Percentiles rank a stretch among this genome's conserved stretches.
Evolutionary conservation across 2,888 invertebrate species (phyloP).

Genomic region (Podotricha telesiphe): DNA sequence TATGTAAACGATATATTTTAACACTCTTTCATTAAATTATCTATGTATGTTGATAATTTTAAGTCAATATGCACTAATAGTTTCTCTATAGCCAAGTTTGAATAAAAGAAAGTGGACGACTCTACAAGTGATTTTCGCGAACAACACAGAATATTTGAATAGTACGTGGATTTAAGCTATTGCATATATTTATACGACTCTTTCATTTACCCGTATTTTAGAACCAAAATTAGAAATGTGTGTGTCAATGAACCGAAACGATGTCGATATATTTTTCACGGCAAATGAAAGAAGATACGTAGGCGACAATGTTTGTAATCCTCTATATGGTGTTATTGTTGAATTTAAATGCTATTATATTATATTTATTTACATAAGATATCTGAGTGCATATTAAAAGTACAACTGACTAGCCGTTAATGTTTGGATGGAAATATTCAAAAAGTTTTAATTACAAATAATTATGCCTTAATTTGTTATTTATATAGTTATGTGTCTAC

Average conservation of each 20-base stretch:
- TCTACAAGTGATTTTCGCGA: conserved; percentile 47
- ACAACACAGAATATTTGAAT: conserved; percentile 39
- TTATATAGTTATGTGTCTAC: too few relatives aligned
- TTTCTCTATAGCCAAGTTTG: conserved; percentile 51
- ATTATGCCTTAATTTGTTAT: too few relatives aligned
- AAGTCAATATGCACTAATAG: conserved; percentile 44
- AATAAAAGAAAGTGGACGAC: conserved; percentile 51
- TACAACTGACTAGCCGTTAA: too few relatives aligned
- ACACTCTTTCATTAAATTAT: conserved; percentile 13
- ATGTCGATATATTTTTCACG: conserved; percentile 44
- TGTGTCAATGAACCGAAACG: conserved; percentile 45
- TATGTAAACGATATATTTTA: too few relatives aligned
- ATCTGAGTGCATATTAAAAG: too few relatives aligned
- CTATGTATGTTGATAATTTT: conserved; percentile 40
- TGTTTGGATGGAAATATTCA: too few relatives aligned
- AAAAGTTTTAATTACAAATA: too few relatives aligned
- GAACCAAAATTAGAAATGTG: conserved; percentile 47
- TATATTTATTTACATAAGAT: neutral
- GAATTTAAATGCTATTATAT: neutral
- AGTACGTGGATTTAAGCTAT: neutral
- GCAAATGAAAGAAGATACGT: conserved; percentile 38
- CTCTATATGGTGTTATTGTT: conserved; percentile 16
- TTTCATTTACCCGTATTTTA: conserved; percentile 37
- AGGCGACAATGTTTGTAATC: conserved; percentile 32
- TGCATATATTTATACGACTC: conserved; percentile 3